These are phyloP conservation scores for Siderastrea radians DNA, from an alignment of 92 coral and sea anemone species.

Conservation along the genomic window DNA sequence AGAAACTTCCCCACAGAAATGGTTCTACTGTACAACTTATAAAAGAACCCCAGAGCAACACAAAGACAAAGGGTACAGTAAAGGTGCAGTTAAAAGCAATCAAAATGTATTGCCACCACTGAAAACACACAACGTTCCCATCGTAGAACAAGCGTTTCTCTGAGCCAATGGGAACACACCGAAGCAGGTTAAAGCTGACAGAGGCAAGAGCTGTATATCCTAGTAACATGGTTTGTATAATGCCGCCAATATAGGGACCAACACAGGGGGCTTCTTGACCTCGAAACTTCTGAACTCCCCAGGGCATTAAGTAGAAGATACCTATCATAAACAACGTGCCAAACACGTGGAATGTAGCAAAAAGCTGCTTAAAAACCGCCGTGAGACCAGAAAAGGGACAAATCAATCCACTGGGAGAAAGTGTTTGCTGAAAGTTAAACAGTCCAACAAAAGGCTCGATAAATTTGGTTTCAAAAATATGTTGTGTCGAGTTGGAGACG, in stretches of 20 bases:
- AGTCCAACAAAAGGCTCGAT: slow-evolving; percentile 61
- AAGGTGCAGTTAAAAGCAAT: slow-evolving; percentile 41
- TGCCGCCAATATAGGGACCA: slow-evolving; percentile 79
- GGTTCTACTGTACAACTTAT: too few species aligned
- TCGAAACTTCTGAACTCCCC: not conserved
- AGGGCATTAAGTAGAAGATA: slow-evolving; percentile 45
- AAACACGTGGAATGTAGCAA: slow-evolving; percentile 56
- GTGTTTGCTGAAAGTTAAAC: slow-evolving; percentile 65
- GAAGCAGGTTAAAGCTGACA: too few species aligned
- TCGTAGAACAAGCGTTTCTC: too few species aligned
- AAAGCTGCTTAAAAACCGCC: slow-evolving; percentile 67
- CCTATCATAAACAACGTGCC: slow-evolving; percentile 45
- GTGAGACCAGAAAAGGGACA: too few species aligned
- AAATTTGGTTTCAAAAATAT: too few species aligned
- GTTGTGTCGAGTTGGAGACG: too few species aligned
- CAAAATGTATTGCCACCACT: not conserved
- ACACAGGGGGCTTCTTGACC: slow-evolving; percentile 44
- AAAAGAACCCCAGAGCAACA: too few species aligned
- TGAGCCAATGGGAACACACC: too few species aligned
- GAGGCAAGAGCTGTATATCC: too few species aligned
- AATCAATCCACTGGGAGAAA: slow-evolving; percentile 31
- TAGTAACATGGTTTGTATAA: not conserved
- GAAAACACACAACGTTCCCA: too few species aligned
- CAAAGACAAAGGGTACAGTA: slow-evolving; percentile 7
- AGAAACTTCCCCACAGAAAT: too few species aligned